Evolutionary conservation across 2,797 vertebrate genomes (phyloP), one percentile per base, ranked within the genome.

Genomic region (Pachyuromys duprasi): DNA sequence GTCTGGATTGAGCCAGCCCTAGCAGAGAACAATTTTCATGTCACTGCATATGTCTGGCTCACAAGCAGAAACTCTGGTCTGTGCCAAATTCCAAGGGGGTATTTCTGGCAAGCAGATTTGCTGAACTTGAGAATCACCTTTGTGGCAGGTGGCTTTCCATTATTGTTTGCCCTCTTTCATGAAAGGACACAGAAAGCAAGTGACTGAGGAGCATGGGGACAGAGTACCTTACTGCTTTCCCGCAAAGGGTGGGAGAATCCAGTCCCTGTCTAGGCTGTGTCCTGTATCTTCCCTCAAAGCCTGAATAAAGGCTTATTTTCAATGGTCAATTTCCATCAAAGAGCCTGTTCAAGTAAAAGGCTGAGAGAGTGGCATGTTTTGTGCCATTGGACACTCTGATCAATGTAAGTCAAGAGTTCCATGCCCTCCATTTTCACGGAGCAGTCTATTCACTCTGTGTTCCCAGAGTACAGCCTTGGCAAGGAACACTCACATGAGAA

Each of bases 1-100:
- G 95, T 91, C 76, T 80, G 78, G n/a, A 63, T 36, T 15, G 93
- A 95, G 93, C 94, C 95, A 97, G 79, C 83, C 89, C 97, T 97
- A 86, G 45, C 84, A 93, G 97, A 96, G 95, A 97, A 92, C 89
- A 97, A 97, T 98, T 98, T 96, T 92, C 83, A 96, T 96, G 83
- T 94, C 93, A 70, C 81, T 79, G 74, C 94, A 94, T 82, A 90
- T 86, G 89, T 97, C 95, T 55, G 72, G 86, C 84, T 31, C 93
- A 87, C 79, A 93, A 81, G 90, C 49, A 93, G 91, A 94, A 91
- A 89, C 62, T 80, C 42, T 72, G 78, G 45, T 81, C 76, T 79
- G 14, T 95, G 94, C 96, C 89, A 94, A 83, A 81, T 42, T n/a
- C 89, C 95, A 94, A 45, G 24, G 88, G 36, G 39, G 42, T 74